Conservation (phyloP, 2,113 vertebrate species). For the Glaucidium brasilianum region DNA sequence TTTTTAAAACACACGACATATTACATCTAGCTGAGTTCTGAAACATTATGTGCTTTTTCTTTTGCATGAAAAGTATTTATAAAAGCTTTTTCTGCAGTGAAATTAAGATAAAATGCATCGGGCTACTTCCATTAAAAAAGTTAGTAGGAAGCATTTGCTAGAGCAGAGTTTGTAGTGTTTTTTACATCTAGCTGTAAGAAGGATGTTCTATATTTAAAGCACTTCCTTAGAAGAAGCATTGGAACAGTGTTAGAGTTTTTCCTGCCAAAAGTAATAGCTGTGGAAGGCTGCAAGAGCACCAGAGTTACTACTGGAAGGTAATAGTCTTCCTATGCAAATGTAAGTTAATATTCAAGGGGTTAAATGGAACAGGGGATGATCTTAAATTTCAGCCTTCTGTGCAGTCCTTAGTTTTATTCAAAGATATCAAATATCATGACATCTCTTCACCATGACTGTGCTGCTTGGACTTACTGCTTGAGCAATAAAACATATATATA, state of each 20-base stretch:
- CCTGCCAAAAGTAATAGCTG: not conserved
- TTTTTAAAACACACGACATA: not conserved
- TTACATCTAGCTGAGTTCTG: not conserved
- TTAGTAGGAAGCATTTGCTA: constrained; percentile 4
- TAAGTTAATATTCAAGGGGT: not conserved
- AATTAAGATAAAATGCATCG: not conserved
- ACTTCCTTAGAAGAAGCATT: not conserved
- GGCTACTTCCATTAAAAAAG: constrained; percentile 13
- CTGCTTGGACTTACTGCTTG: not conserved
- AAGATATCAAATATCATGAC: not conserved
- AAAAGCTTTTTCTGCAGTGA: not conserved
- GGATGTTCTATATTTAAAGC: not conserved
- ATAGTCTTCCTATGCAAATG: not conserved
- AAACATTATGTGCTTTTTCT: not conserved
- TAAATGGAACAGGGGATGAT: not conserved
- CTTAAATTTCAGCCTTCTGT: not conserved
- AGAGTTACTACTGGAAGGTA: not conserved
- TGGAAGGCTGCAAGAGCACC: not conserved
- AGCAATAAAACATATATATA: not conserved
- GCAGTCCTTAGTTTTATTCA: not conserved
- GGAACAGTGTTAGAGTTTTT: not conserved
- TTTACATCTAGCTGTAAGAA: not conserved
- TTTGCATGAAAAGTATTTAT: not conserved
- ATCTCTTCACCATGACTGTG: not conserved
- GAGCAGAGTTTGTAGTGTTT: not conserved